Evolutionary conservation across 2,797 vertebrate species (phyloP).

Genomic region (Gymnoscopelus microlampas): DNA sequence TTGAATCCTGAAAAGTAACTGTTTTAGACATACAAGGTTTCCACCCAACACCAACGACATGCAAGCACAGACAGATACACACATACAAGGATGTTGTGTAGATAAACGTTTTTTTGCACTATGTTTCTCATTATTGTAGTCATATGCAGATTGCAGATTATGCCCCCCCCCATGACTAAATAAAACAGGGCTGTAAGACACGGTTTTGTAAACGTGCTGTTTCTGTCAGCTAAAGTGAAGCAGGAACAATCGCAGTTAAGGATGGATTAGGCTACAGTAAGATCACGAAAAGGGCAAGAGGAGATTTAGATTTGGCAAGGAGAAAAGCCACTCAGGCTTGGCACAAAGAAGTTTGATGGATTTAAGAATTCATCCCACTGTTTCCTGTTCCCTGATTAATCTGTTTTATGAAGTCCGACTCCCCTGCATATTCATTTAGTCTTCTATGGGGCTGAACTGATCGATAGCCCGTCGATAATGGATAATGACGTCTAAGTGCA

Average conservation of each 20-base stretch:
- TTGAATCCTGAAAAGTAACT: no score
- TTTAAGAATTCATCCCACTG: neutral
- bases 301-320: neutral
- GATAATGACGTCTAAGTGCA: slow-evolving; percentile 66
- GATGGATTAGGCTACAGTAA: no score
- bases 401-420: slow-evolving; percentile 41
- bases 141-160: slow-evolving; percentile 6
- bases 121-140: slow-evolving; percentile 18
- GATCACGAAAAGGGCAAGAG: neutral
- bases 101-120: slow-evolving; percentile 34
- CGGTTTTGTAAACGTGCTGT: no score
- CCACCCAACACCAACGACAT: neutral
- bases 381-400: slow-evolving; percentile 31
- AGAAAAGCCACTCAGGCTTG: neutral
- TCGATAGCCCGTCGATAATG: slow-evolving; percentile 63
- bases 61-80: slow-evolving; percentile 1
- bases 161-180: slow-evolving; percentile 1
- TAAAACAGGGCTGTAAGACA: no score
- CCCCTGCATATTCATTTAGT: slow-evolving; percentile 1
- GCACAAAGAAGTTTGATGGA: neutral
- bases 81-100: slow-evolving; percentile 13
- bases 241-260: no score
- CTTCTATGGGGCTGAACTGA: slow-evolving; percentile 34
- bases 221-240: no score
- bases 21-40: no score